These are phyloP conservation scores for Talpa occidentalis DNA, from an alignment of 2,113 vertebrate species.

Conservation along the genomic window DNA sequence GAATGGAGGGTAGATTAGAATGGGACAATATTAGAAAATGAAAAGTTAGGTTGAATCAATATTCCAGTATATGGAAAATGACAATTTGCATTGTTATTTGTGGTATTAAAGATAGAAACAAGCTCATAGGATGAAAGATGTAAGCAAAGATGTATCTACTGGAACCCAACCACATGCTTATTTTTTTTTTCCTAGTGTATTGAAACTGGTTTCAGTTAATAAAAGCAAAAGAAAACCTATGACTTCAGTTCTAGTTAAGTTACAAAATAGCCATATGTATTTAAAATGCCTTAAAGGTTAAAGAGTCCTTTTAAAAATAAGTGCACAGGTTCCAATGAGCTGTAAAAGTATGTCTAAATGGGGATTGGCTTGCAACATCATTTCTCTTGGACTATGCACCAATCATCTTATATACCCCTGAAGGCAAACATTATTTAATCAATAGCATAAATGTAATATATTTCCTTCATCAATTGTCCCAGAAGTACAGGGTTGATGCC, in stretches of 20 bases:
- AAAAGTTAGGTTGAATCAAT: not conserved
- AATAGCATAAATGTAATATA: not conserved
- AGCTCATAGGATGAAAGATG: not conserved
- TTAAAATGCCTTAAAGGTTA: not conserved
- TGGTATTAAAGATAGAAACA: not conserved
- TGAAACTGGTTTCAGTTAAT: not conserved
- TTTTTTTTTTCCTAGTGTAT: not conserved
- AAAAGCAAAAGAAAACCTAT: not conserved
- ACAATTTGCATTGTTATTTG: not conserved
- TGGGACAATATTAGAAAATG: not conserved
- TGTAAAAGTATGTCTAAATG: not conserved
- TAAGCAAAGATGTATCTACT: not conserved
- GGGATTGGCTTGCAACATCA: not conserved
- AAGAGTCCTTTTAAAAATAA: not conserved
- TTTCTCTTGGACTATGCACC: not conserved
- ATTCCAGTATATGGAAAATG: not conserved
- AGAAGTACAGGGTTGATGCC: not conserved
- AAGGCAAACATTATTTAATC: not conserved
- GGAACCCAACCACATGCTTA: not conserved
- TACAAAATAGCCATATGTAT: not conserved
- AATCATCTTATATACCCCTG: not conserved
- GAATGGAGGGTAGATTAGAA: not conserved
- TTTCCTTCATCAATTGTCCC: not conserved
- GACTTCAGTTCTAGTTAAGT: slow-evolving; percentile 3
- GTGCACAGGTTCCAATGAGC: not conserved